Conservation (phyloP, 2,888 invertebrate species). For the Melieria picta region DNA sequence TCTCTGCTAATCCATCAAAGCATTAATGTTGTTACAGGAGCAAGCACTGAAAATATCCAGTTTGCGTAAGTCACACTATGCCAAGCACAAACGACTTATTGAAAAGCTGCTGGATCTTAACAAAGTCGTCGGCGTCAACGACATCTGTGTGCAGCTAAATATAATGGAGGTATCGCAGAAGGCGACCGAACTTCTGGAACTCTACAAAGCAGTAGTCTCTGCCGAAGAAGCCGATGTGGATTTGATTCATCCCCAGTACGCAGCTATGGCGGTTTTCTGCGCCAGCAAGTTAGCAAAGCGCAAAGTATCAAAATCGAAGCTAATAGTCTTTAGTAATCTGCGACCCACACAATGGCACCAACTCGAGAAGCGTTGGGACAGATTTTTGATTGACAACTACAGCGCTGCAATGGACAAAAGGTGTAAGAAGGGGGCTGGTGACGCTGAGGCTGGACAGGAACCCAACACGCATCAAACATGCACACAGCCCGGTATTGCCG, state of each 20-base stretch:
- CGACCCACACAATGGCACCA: slow-evolving; percentile 72
- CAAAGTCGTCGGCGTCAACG: slow-evolving; percentile 68
- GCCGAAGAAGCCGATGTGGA: slow-evolving; percentile 67
- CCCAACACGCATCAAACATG: neutral
- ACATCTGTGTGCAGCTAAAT: slow-evolving; percentile 71
- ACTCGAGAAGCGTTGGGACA: slow-evolving; percentile 71
- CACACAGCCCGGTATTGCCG: neutral
- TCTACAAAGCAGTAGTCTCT: slow-evolving; percentile 65
- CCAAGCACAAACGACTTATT: slow-evolving; percentile 69
- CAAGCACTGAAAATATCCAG: slow-evolving; percentile 71
- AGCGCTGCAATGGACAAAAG: slow-evolving; percentile 45
- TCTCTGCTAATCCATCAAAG: slow-evolving; percentile 30
- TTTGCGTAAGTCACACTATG: slow-evolving; percentile 69
- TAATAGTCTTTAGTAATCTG: slow-evolving; percentile 70
- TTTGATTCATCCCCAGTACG: slow-evolving; percentile 73
- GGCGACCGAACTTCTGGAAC: slow-evolving; percentile 69
- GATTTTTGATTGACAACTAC: slow-evolving; percentile 57
- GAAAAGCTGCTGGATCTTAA: slow-evolving; percentile 72
- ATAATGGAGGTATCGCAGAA: slow-evolving; percentile 66
- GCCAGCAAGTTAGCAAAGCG: slow-evolving; percentile 72
- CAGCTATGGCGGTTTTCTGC: slow-evolving; percentile 73
- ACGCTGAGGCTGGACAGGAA: slow-evolving; percentile 36
- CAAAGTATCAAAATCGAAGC: slow-evolving; percentile 70
- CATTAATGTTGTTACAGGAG: slow-evolving; percentile 65
- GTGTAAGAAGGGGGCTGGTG: slow-evolving; percentile 21